phyloP scores from a whole-genome alignment of 2,888 invertebrate species.

The Uloborus plumipes region DNA sequence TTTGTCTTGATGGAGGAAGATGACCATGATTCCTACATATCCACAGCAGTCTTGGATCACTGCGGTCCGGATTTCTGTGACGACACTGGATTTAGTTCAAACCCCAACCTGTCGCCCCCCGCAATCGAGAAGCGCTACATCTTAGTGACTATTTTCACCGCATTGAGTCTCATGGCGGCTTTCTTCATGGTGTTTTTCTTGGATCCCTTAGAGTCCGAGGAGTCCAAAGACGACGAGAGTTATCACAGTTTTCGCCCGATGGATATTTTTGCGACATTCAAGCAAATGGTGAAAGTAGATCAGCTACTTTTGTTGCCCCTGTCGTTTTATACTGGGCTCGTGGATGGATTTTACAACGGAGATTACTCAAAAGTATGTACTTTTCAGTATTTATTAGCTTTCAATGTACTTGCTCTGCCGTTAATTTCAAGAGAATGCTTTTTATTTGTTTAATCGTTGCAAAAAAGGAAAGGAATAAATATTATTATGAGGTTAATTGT shows the following conservation, averaged over 20 bases:
- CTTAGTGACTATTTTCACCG: slow-evolving; percentile 89
- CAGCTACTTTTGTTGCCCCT: slow-evolving; percentile 94
- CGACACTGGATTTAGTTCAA: slow-evolving; percentile 15
- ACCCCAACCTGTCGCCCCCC: slow-evolving; percentile 81
- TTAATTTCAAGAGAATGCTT: no score
- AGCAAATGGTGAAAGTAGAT: slow-evolving; percentile 88
- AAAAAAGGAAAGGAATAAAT: no score
- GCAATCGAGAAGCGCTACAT: slow-evolving; percentile 88
- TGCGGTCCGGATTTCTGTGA: slow-evolving; percentile 65
- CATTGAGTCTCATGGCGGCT: slow-evolving; percentile 87
- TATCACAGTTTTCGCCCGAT: not conserved
- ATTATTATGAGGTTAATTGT: no score
- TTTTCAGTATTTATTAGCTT: not conserved
- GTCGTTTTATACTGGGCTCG: slow-evolving; percentile 96
- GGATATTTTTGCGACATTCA: slow-evolving; percentile 86
- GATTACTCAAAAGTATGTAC: slow-evolving; percentile 73
- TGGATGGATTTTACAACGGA: slow-evolving; percentile 95
- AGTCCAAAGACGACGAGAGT: slow-evolving; percentile 66
- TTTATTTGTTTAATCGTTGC: no score
- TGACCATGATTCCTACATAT: not conserved
- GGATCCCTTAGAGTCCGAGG: slow-evolving; percentile 88
- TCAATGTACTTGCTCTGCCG: no score
- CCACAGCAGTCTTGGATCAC: not conserved
- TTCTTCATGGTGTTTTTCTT: slow-evolving; percentile 88
- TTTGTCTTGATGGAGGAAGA: slow-evolving; percentile 67